phyloP scores from a whole-genome alignment of 2,888 invertebrate genomes.

The Anthophora plumipes region DNA sequence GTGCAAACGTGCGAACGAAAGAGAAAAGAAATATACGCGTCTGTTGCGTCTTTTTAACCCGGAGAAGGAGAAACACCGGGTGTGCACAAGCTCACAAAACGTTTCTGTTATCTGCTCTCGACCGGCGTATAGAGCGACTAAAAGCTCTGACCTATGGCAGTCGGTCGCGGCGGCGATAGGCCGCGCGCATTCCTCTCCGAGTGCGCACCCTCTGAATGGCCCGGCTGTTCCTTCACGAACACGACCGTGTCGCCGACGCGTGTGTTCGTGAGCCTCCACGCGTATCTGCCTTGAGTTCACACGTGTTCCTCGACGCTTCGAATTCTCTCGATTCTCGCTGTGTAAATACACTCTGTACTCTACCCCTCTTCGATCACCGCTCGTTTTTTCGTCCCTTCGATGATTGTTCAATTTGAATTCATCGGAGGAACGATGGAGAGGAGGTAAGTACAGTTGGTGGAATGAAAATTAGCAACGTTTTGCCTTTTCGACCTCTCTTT shows the following conservation, averaged over 20 bases:
- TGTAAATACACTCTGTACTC: background rate
- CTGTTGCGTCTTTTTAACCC: background rate
- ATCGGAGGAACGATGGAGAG: too few species aligned
- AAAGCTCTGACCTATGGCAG: slow-evolving; percentile 83
- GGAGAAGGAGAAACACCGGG: slow-evolving; percentile 23
- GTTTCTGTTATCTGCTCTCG: slow-evolving; percentile 72
- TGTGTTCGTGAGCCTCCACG: slow-evolving; percentile 11
- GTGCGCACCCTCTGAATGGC: slow-evolving; percentile 77
- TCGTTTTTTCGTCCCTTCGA: too few species aligned
- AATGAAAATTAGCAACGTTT: too few species aligned
- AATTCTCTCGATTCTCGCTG: background rate
- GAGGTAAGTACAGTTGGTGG: too few species aligned
- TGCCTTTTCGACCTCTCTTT: too few species aligned
- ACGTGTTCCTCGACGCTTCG: slow-evolving; percentile 23
- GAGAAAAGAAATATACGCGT: background rate
- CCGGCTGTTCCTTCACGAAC: slow-evolving; percentile 75
- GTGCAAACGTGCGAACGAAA: background rate
- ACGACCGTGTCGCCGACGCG: slow-evolving; percentile 37
- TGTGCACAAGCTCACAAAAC: slow-evolving; percentile 68
- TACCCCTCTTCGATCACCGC: too few species aligned
- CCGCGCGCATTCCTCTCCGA: slow-evolving; percentile 77
- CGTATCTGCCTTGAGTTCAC: slow-evolving; percentile 27
- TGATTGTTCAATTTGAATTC: too few species aligned
- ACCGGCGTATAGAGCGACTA: slow-evolving; percentile 73
- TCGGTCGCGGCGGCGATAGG: slow-evolving; percentile 78